phyloP scores from a whole-genome alignment of 2,888 invertebrate species.

The Oligia strigilis region DNA sequence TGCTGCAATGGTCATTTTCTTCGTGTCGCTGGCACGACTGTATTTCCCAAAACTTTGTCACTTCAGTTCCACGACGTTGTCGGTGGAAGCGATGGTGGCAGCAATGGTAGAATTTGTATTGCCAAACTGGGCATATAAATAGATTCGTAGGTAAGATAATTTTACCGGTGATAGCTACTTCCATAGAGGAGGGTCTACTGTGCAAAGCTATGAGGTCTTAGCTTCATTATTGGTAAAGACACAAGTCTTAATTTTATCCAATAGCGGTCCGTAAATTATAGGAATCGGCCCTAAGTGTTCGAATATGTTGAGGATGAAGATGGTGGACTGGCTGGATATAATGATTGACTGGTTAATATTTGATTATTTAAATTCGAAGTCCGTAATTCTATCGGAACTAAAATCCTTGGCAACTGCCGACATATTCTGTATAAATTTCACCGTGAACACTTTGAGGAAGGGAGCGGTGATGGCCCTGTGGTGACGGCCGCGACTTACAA shows the following conservation, averaged over 20 bases:
- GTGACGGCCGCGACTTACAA: too few relatives aligned
- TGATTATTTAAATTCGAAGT: conserved; percentile 8
- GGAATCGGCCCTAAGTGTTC: too few relatives aligned
- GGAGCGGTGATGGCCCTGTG: too few relatives aligned
- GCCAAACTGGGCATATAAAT: neutral
- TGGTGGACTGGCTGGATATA: neutral
- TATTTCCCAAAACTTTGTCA: too few relatives aligned
- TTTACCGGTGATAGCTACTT: neutral
- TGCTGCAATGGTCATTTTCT: neutral
- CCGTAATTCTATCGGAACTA: neutral
- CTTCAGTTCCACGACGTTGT: too few relatives aligned
- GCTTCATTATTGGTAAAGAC: too few relatives aligned
- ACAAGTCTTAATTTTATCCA: too few relatives aligned
- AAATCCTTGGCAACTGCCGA: neutral
- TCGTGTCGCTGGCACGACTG: too few relatives aligned
- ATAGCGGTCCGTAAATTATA: too few relatives aligned
- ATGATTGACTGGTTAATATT: neutral
- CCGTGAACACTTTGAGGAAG: neutral
- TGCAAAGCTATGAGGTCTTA: neutral
- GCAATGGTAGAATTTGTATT: neutral
- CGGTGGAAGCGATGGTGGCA: too few relatives aligned
- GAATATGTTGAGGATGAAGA: neutral
- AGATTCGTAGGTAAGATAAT: neutral
- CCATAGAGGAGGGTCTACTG: too few relatives aligned
- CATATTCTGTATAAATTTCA: neutral